Conservation (phyloP, 1,140 invertebrate species). For the Pogonognathellus flavescens region DNA sequence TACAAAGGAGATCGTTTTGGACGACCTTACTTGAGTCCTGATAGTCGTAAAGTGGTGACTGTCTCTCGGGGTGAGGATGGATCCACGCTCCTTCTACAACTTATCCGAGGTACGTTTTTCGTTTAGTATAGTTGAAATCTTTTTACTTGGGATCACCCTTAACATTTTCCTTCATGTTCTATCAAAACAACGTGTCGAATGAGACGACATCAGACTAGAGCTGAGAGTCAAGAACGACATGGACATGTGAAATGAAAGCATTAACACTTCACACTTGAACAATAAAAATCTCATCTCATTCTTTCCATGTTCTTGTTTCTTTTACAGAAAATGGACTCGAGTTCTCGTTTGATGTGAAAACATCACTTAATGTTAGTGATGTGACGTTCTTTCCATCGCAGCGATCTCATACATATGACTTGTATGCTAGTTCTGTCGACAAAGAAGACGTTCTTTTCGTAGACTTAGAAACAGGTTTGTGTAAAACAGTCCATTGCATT, state of each 20-base stretch:
- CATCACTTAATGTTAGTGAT: conserved; percentile 82
- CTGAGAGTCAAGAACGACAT: neutral
- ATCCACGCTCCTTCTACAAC: conserved; percentile 81
- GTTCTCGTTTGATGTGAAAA: conserved; percentile 84
- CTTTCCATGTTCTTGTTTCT: conserved; percentile 30
- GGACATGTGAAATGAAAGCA: conserved; percentile 23
- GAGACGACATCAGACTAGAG: neutral
- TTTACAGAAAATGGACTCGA: conserved; percentile 76
- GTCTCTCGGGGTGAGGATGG: conserved; percentile 75
- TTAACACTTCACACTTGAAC: conserved; percentile 24
- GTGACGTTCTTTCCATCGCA: conserved; percentile 84
- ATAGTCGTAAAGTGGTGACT: conserved; percentile 80
- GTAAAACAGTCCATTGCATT: neutral
- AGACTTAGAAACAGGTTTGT: conserved; percentile 78
- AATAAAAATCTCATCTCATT: conserved; percentile 39
- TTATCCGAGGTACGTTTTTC: conserved; percentile 74
- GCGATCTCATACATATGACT: conserved; percentile 82
- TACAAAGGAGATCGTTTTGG: conserved; percentile 78
- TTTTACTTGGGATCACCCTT: neutral
- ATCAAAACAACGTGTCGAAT: conserved; percentile 11
- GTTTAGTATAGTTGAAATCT: conserved; percentile 8
- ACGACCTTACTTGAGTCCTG: conserved; percentile 80
- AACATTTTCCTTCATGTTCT: neutral
- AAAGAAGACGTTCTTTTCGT: conserved; percentile 84
- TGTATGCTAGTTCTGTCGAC: conserved; percentile 81